Evolutionary conservation across 2,888 invertebrate species (phyloP).

Genomic region (Plagodis dolabraria): DNA sequence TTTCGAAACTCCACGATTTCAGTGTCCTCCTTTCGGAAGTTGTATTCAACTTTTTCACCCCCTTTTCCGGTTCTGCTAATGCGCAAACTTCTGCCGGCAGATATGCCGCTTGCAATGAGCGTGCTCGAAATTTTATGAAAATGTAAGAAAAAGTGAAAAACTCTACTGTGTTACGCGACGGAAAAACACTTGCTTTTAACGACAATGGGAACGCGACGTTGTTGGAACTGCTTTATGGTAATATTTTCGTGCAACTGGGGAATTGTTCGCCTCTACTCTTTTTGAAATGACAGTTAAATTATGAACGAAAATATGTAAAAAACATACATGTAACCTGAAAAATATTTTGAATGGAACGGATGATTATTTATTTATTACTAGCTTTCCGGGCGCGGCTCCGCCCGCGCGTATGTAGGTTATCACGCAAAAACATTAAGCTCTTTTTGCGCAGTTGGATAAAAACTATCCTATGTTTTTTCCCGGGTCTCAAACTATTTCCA

Average conservation of each 20-base stretch:
- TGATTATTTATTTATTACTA: too few relatives aligned
- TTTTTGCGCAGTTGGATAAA: too few relatives aligned
- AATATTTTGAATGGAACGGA: too few relatives aligned
- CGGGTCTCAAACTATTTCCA: too few relatives aligned
- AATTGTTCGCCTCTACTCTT: conserved; percentile 1
- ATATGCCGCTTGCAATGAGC: conserved; percentile 50
- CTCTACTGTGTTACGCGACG: conserved; percentile 32
- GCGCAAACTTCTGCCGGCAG: conserved; percentile 61
- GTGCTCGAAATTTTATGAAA: conserved; percentile 58
- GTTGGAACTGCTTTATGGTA: conserved; percentile 15
- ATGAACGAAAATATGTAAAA: neutral
- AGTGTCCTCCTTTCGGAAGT: conserved; percentile 52
- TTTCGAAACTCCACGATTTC: conserved; percentile 49
- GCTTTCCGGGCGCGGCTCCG: too few relatives aligned
- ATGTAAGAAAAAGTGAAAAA: conserved; percentile 46
- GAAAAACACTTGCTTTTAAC: conserved; percentile 37
- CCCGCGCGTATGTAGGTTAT: too few relatives aligned
- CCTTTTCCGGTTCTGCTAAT: conserved; percentile 69
- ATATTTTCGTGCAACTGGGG: conserved; percentile 9
- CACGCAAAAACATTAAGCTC: too few relatives aligned
- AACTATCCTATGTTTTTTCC: too few relatives aligned
- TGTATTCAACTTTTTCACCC: conserved; percentile 67
- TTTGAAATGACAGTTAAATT: neutral
- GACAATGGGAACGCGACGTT: conserved; percentile 19
- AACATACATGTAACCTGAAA: too few relatives aligned